Conservation (phyloP, 2,888 invertebrate species). For the Scotopteryx bipunctaria region DNA sequence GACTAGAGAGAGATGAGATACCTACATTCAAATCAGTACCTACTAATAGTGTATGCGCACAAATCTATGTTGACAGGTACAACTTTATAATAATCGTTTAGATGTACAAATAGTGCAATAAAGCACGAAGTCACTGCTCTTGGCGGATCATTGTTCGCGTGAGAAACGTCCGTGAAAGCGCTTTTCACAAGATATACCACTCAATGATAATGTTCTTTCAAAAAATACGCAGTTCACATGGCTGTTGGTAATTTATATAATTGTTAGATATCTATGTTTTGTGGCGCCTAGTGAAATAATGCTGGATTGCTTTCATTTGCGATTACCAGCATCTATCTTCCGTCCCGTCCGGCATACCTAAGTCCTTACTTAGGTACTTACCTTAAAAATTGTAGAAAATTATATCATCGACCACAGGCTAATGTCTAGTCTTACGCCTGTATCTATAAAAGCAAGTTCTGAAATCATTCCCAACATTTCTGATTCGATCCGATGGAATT, state of each 20-base stretch:
- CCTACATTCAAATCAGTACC: no score
- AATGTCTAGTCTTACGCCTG: no score
- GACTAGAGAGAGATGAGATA: no score
- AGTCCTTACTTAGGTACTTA: no score
- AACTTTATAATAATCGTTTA: conserved; percentile 5
- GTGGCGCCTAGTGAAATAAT: conserved; percentile 27
- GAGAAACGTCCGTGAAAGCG: conserved; percentile 76
- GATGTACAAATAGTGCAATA: conserved; percentile 25
- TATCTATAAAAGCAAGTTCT: no score
- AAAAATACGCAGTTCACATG: conserved; percentile 51
- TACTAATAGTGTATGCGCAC: no score
- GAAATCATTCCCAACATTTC: no score
- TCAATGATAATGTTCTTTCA: conserved; percentile 54
- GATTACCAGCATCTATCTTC: no score
- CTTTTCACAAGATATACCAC: conserved; percentile 62
- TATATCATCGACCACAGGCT: no score
- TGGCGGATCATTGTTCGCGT: conserved; percentile 69
- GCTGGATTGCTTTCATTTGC: not conserved
- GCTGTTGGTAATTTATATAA: conserved; percentile 50
- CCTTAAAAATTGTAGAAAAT: no score
- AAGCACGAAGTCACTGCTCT: conserved; percentile 52
- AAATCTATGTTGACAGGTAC: no score
- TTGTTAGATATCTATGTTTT: conserved; percentile 42
- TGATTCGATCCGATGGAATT: no score
- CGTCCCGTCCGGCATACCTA: not conserved